phyloP scores from a whole-genome alignment of 2,113 vertebrate genomes.

The Otis tarda region DNA sequence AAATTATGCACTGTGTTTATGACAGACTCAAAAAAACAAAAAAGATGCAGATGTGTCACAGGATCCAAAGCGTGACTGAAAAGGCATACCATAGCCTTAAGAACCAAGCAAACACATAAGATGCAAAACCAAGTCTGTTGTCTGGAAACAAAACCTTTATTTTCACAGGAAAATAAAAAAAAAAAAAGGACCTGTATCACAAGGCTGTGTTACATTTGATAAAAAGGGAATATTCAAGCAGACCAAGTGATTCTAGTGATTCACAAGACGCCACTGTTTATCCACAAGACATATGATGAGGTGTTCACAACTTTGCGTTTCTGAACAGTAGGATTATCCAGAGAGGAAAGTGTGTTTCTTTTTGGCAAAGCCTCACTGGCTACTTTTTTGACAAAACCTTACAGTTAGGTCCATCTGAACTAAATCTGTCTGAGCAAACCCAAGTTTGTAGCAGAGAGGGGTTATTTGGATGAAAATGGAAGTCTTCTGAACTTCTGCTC shows the following conservation, averaged over 20 bases:
- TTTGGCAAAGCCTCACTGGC: neutral
- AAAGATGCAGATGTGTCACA: neutral
- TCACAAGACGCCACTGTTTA: neutral
- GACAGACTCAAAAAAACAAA: neutral
- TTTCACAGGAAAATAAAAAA: neutral
- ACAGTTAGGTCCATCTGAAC: neutral
- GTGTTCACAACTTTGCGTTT: neutral
- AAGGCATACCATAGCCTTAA: slow-evolving; percentile 37
- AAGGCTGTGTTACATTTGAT: neutral
- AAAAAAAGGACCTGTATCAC: neutral
- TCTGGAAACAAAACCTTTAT: neutral
- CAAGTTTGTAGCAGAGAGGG: neutral
- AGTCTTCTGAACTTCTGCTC: neutral
- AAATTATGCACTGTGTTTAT: slow-evolving; percentile 26
- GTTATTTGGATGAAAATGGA: neutral
- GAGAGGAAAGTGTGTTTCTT: neutral
- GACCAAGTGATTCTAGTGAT: neutral
- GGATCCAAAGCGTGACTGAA: slow-evolving; percentile 47
- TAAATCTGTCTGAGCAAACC: neutral
- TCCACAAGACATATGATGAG: neutral
- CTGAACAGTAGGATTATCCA: neutral
- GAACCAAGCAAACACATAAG: slow-evolving; percentile 28
- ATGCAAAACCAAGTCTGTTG: neutral
- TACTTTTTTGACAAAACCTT: neutral
- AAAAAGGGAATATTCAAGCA: neutral